Evolutionary conservation across 2,797 vertebrate genomes (phyloP), one percentile per base, ranked within the genome.

Genomic region (Heterohyrax brucei): DNA sequence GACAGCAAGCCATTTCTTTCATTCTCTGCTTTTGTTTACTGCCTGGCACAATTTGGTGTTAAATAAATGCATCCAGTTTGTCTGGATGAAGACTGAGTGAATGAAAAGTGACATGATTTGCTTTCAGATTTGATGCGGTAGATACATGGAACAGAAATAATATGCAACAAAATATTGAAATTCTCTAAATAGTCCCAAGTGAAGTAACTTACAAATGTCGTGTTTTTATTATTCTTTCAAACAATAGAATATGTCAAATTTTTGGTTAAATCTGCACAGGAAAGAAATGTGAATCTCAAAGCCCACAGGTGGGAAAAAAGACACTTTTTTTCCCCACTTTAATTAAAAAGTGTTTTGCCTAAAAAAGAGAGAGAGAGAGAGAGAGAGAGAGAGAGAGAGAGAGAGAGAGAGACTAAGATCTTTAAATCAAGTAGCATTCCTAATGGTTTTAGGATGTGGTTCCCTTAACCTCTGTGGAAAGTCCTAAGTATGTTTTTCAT

Each of bases 401-500:
- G 6, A 61, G 93, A 81, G 39, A 79, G 75, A 64, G 80, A 75
- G 56, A 64, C 28, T 68, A 79, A 95, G 87, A 62, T 93, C 78
- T 95, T 79, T 76, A 92, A 97, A 90, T 48, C 59, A 82, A 94
- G 70, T 95, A 64, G 10, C 16, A 76, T 72, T 96, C 75, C 50
- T 95, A 87, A 96, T 64, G 44, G 75, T 88, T 96, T 96, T 30
- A 95, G 59, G 97, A 97, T 87, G 68, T 95, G 96, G 79, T 39
- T 88, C 44, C 64, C 21, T 26, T 77, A 48, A 78, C 83, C 81
- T 95, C 76, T 82, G 64, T 66, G 50, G 77, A 92, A 96, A 96
- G n/a, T 87, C 82, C 86, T 80, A 96, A 95, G 90, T 95, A 75
- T 90, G 89, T 76, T 97, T 94, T 97, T 96, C 66, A 97, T 97